Evolutionary conservation across 2,888 invertebrate species (phyloP).

Genomic region (Acanthosepion pharaonis): DNA sequence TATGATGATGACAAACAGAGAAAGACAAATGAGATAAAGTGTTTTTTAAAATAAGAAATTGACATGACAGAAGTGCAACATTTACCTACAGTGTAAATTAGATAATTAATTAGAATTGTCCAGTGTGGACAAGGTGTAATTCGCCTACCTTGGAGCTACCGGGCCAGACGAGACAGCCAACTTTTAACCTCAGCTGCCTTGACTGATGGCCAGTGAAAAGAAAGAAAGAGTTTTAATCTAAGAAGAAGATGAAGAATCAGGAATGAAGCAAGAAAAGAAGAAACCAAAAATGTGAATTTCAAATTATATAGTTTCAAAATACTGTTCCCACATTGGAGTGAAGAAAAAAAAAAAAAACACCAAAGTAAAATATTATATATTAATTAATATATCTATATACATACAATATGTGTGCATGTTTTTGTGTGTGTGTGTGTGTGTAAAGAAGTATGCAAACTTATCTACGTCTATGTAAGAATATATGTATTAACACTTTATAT

Average conservation of each 20-base stretch:
- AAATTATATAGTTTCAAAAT: neutral
- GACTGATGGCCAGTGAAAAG: neutral
- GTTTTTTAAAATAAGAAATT: neutral
- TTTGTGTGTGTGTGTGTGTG: neutral
- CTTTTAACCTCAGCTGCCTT: constrained; percentile 38
- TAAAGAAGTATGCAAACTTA: neutral
- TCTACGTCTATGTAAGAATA: neutral
- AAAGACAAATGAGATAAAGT: neutral
- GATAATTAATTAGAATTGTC: constrained; percentile 14
- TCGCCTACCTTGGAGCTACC: constrained; percentile 45
- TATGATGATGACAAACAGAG: neutral
- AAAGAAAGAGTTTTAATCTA: neutral
- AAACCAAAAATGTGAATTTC: neutral
- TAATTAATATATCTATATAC: neutral
- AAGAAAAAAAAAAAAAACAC: neutral
- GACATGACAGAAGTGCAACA: constrained; percentile 33
- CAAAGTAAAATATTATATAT: no score
- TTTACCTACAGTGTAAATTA: neutral
- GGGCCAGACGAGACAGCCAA: constrained; percentile 42
- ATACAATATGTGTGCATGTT: neutral
- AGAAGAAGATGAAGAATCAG: neutral
- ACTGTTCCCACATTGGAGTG: neutral
- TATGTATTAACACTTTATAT: neutral
- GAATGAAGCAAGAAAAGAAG: constrained; percentile 22
- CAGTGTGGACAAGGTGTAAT: neutral